These are phyloP conservation scores for Hephaestus fuliginosus DNA, from an alignment of 2,797 vertebrate species.

Conservation along the genomic window DNA sequence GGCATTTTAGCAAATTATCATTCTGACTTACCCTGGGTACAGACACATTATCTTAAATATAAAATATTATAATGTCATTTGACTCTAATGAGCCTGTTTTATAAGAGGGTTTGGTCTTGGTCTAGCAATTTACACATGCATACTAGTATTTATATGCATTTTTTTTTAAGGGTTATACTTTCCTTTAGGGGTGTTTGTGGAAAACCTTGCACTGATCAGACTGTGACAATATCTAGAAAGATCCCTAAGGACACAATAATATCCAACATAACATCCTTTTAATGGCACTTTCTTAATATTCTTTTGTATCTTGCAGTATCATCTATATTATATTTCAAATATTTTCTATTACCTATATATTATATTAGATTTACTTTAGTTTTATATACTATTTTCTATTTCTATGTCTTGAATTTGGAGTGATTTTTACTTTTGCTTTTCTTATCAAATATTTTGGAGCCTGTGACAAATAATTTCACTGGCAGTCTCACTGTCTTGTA, in stretches of 20 bases:
- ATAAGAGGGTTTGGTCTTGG: no score
- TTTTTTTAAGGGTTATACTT: neutral
- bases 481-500: no score
- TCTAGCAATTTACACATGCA: neutral
- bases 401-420: no score
- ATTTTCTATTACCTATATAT: no score
- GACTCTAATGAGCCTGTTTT: neutral
- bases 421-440: no score
- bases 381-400: no score
- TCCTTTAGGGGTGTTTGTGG: neutral
- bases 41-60: neutral
- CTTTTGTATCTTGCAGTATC: no score
- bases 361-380: no score
- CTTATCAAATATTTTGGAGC: no score
- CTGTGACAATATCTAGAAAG: neutral
- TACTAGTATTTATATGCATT: neutral
- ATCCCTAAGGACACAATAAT: constrained; percentile 21
- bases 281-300: no score
- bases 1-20: neutral
- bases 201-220: neutral
- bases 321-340: no score
- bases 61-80: neutral
- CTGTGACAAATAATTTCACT: no score
- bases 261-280: neutral
- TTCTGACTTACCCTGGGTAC: constrained; percentile 3